Evolutionary conservation across 2,888 invertebrate genomes (phyloP).

Genomic region (Lasioglossum figueresi): DNA sequence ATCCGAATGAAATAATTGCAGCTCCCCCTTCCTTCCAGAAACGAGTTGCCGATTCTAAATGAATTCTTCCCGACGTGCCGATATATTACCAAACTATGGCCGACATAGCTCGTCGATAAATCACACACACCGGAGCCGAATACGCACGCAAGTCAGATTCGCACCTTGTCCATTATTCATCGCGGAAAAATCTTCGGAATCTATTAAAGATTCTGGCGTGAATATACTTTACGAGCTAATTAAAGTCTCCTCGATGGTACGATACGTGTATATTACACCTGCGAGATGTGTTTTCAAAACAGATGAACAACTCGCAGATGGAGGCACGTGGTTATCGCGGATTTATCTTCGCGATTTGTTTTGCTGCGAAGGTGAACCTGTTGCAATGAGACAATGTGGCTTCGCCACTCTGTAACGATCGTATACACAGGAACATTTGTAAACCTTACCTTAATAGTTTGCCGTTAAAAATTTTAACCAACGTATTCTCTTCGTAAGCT

Average conservation of each 20-base stretch:
- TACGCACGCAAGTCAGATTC: constrained; percentile 26
- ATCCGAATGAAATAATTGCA: constrained; percentile 47
- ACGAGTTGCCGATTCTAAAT: constrained; percentile 40
- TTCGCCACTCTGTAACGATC: not conserved
- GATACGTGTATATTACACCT: constrained; percentile 27
- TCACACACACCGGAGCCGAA: not conserved
- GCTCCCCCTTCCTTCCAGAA: constrained; percentile 16
- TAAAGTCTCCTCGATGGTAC: constrained; percentile 32
- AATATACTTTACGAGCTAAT: constrained; percentile 38
- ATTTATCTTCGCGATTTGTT: constrained; percentile 43
- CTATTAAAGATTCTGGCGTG: constrained; percentile 29
- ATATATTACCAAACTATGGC: constrained; percentile 35
- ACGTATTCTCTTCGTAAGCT: not conserved
- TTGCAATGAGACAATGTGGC: constrained; percentile 33
- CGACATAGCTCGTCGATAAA: constrained; percentile 19
- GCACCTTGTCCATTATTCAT: constrained; percentile 35
- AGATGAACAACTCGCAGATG: not conserved
- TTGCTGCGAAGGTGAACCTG: constrained; percentile 45
- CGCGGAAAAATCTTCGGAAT: constrained; percentile 19
- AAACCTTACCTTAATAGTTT: not conserved
- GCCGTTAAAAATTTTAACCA: not conserved
- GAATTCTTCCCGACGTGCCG: constrained; percentile 18
- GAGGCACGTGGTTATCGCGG: constrained; percentile 19
- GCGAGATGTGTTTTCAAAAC: not conserved
- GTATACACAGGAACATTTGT: not conserved